phyloP scores from a whole-genome alignment of 92 coral and sea anemone species.

The Epizoanthus rinbou region DNA sequence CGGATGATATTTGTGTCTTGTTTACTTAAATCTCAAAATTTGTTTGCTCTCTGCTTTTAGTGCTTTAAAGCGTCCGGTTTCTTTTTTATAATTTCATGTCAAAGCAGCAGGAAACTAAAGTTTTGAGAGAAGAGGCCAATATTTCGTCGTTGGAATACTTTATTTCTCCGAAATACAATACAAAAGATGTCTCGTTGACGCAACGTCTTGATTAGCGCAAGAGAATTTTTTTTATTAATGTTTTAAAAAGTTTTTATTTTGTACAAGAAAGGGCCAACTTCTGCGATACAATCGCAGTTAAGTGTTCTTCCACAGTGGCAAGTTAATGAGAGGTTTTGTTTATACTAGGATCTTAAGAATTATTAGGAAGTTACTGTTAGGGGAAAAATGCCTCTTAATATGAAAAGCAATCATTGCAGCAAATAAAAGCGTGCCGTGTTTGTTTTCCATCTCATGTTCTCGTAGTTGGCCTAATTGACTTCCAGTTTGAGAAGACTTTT shows the following conservation, averaged over 20 bases:
- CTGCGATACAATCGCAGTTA: slow-evolving; percentile 4
- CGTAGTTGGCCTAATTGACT: slow-evolving; percentile 30
- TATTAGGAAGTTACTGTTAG: slow-evolving; percentile 38
- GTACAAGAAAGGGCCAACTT: slow-evolving; percentile 18
- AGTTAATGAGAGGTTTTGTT: slow-evolving; percentile 31
- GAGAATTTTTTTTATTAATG: slow-evolving; percentile 17
- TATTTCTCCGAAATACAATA: slow-evolving; percentile 33
- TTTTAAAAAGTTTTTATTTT: slow-evolving; percentile 18
- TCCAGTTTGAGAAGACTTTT: slow-evolving; percentile 22
- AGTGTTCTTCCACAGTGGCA: slow-evolving; percentile 24
- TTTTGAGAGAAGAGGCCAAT: slow-evolving; percentile 46
- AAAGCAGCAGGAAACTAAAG: slow-evolving; percentile 44
- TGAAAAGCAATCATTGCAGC: slow-evolving; percentile 47
- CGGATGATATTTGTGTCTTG: slow-evolving; percentile 43
- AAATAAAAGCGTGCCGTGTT: slow-evolving; percentile 42
- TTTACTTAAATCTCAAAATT: slow-evolving; percentile 54
- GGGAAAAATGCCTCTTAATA: slow-evolving; percentile 49
- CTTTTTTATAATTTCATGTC: slow-evolving; percentile 39
- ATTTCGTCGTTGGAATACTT: slow-evolving; percentile 26
- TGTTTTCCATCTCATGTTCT: slow-evolving; percentile 27
- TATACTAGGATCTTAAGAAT: slow-evolving; percentile 11
- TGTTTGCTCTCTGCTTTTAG: slow-evolving; percentile 39
- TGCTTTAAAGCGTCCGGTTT: slow-evolving; percentile 33
- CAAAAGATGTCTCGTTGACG: slow-evolving; percentile 38
- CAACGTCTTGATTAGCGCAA: slow-evolving; percentile 38